Evolutionary conservation across 2,113 vertebrate species (phyloP).

Genomic region (Halichoerus grypus): DNA sequence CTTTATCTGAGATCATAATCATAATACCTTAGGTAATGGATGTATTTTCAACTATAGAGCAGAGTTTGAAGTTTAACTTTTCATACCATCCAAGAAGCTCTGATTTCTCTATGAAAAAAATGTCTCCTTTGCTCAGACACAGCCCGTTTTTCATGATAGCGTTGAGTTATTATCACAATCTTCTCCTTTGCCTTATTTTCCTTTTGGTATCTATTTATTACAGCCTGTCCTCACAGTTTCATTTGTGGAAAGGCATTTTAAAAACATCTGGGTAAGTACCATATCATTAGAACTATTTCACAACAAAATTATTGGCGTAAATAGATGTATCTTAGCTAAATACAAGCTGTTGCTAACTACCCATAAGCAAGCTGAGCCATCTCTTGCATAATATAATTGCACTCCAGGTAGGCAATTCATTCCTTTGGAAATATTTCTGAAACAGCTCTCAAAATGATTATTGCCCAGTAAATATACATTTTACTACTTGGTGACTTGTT

Average conservation of each 20-base stretch:
- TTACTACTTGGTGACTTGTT: neutral
- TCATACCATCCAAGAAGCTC: neutral
- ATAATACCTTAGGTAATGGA: neutral
- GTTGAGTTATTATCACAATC: neutral
- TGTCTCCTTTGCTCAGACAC: neutral
- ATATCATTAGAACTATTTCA: slow-evolving; percentile 67
- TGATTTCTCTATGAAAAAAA: neutral
- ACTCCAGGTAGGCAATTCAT: slow-evolving; percentile 58
- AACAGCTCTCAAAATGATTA: neutral
- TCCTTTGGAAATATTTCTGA: slow-evolving; percentile 51
- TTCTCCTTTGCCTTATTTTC: slow-evolving; percentile 10
- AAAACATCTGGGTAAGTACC: neutral
- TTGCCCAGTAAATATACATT: neutral
- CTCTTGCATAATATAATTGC: slow-evolving; percentile 17
- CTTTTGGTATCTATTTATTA: neutral
- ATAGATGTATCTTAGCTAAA: slow-evolving; percentile 66
- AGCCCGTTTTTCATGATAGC: neutral
- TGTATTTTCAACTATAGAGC: neutral
- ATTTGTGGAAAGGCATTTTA: slow-evolving; percentile 42
- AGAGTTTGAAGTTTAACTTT: neutral
- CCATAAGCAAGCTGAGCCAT: neutral
- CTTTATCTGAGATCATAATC: neutral
- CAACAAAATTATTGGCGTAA: slow-evolving; percentile 61
- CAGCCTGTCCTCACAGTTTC: neutral
- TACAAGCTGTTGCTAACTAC: slow-evolving; percentile 63